Percentiles rank a stretch among this genome's conserved stretches.
These are phyloP conservation scores for Neoaliturus tenellus DNA, from an alignment of 2,888 invertebrate species.

Conservation along the genomic window DNA sequence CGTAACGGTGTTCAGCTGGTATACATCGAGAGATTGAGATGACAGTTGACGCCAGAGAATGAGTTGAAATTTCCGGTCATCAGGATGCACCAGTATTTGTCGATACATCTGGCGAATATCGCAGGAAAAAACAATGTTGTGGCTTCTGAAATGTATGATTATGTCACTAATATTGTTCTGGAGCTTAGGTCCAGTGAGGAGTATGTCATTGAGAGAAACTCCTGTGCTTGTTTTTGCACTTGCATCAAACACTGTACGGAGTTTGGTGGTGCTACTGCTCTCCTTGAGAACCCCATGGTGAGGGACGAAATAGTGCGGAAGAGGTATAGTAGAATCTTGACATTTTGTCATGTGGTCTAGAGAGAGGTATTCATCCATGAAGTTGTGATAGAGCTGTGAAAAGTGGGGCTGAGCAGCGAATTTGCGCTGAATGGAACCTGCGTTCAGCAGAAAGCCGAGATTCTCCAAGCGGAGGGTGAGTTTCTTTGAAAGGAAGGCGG, in stretches of 20 bases:
- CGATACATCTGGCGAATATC: slow-evolving; percentile 41
- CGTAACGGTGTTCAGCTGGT: too few relatives aligned
- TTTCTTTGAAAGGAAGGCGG: too few relatives aligned
- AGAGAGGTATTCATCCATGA: slow-evolving; percentile 7
- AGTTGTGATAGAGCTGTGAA: too few relatives aligned
- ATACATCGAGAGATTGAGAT: too few relatives aligned
- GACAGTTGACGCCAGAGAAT: slow-evolving; percentile 8
- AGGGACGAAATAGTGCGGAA: neutral
- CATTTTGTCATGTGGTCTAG: neutral
- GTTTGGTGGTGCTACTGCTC: slow-evolving; percentile 24
- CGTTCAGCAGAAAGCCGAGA: too few relatives aligned
- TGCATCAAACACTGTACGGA: neutral
- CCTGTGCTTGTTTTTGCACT: slow-evolving; percentile 12
- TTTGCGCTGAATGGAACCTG: too few relatives aligned
- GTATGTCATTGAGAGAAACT: neutral
- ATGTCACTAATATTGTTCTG: slow-evolving; percentile 49
- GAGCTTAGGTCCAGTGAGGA: slow-evolving; percentile 1
- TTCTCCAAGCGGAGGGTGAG: too few relatives aligned
- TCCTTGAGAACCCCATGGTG: neutral
- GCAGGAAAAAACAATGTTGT: slow-evolving; percentile 47
- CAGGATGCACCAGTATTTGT: slow-evolving; percentile 10
- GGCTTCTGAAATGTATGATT: neutral
- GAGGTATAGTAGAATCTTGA: neutral
- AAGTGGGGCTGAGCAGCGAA: too few relatives aligned
- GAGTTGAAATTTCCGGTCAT: slow-evolving; percentile 21